phyloP scores from a whole-genome alignment of 2,113 vertebrate species.

The Ceuthmochares aereus region DNA sequence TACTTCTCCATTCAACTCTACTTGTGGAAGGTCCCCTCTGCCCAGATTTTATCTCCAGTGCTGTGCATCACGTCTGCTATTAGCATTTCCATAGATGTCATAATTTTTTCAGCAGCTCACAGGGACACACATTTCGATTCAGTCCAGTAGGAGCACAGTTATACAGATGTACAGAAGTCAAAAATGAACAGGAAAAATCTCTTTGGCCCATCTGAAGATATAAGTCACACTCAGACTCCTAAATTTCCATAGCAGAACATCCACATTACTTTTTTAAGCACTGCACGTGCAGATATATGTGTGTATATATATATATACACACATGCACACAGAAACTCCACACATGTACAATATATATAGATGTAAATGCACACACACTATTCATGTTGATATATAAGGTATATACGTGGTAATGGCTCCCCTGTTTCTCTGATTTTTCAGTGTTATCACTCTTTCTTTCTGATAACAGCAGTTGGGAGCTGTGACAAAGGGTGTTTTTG shows the following conservation, averaged over 20 bases:
- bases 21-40: background rate
- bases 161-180: rapidly evolving
- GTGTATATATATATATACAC: too few species aligned
- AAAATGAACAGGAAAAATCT: background rate
- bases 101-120: background rate
- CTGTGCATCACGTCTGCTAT: background rate
- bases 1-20: background rate
- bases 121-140: background rate
- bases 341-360: background rate
- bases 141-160: background rate
- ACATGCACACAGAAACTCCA: background rate
- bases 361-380: rapidly evolving
- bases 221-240: background rate
- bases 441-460: background rate
- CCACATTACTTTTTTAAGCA: background rate
- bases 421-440: background rate
- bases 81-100: background rate
- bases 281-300: background rate
- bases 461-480: background rate
- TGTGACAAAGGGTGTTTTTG: background rate
- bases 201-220: background rate
- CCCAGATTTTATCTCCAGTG: background rate
- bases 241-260: background rate
- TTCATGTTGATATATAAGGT: background rate
- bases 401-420: background rate